Percentiles rank a stretch among this genome's conserved stretches.
Conservation (phyloP, 2,113 vertebrate species). For the Crypturellus undulatus region DNA sequence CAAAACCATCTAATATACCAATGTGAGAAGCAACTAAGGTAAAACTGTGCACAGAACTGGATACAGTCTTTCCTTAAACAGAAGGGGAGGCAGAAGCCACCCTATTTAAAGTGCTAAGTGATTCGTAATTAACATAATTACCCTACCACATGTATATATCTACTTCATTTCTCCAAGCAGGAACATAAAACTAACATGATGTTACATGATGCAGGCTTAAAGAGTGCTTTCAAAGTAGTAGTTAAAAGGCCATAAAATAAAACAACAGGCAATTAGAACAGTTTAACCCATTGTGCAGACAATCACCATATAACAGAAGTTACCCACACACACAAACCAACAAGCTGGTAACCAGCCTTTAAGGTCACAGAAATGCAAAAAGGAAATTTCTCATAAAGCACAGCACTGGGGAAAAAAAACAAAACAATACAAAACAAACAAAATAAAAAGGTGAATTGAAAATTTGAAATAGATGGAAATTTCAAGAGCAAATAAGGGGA, state of each 20-base stretch:
- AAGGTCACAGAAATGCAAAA: background rate
- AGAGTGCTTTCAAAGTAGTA: conserved; percentile 15
- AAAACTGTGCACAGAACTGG: background rate
- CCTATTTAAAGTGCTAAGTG: background rate
- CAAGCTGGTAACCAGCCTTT: background rate
- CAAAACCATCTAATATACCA: background rate
- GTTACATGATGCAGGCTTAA: conserved; percentile 9
- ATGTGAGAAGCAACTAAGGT: conserved; percentile 2
- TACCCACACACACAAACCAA: background rate
- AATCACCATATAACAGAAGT: background rate
- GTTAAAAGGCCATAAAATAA: conserved; percentile 48
- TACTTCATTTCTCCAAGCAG: conserved; percentile 9
- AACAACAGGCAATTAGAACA: conserved; percentile 35
- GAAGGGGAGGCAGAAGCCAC: background rate
- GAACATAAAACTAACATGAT: background rate
- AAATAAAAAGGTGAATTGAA: background rate
- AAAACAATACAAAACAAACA: too few relatives aligned
- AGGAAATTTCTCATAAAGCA: background rate
- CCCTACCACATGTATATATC: conserved; percentile 17
- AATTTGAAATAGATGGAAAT: background rate
- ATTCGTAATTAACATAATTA: conserved; percentile 58
- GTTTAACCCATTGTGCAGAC: background rate
- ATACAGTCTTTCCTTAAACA: background rate
- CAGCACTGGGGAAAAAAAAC: background rate
- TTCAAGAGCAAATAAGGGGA: background rate